Conservation (phyloP, 2,888 invertebrate genomes). For the Limnephilus rhombicus region DNA sequence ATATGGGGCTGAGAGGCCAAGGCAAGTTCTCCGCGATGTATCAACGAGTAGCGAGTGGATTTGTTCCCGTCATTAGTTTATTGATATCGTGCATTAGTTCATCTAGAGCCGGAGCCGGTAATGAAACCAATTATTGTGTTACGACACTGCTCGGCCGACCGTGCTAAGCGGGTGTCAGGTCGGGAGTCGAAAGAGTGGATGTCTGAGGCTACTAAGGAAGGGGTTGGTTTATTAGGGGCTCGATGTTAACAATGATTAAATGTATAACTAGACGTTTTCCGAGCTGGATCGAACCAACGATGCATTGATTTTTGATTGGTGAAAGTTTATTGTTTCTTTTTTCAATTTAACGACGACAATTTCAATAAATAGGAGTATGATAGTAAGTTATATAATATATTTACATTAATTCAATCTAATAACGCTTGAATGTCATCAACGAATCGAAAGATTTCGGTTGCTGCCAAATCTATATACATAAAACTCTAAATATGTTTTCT, state of each 20-base stretch:
- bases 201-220: background rate
- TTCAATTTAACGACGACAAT: background rate
- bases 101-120: background rate
- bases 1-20: conserved; percentile 18
- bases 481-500: too few relatives aligned
- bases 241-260: background rate
- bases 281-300: background rate
- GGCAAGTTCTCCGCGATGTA: background rate
- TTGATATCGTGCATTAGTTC: background rate
- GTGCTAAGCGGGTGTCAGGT: background rate
- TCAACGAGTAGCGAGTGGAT: background rate
- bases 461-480: too few relatives aligned
- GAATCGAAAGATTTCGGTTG: too few relatives aligned
- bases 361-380: too few relatives aligned
- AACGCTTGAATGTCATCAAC: too few relatives aligned
- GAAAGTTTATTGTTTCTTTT: background rate
- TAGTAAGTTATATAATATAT: too few relatives aligned
- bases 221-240: background rate
- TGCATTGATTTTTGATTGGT: background rate
- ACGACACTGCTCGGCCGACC: too few relatives aligned
- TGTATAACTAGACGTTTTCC: background rate
- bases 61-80: background rate
- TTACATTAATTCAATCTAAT: too few relatives aligned
- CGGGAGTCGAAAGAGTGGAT: background rate
- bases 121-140: background rate